These are phyloP conservation scores for Eucidaris tribuloides DNA, from an alignment of 35 echinoderm and acorn worm species.

Conservation along the genomic window DNA sequence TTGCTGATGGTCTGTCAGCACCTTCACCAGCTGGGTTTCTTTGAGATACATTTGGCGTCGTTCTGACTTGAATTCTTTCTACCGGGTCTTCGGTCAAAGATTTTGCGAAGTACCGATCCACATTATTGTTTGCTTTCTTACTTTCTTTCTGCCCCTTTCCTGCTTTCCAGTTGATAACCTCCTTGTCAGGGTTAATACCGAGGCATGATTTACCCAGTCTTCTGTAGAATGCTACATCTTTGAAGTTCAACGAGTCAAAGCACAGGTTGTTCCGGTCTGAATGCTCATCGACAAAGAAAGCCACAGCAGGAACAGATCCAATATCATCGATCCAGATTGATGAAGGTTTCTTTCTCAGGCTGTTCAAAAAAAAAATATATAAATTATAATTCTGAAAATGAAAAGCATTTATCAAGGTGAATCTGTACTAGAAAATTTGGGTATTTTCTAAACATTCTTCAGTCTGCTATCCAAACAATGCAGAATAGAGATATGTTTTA, in stretches of 20 bases:
- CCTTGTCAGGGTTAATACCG: constrained; percentile 28
- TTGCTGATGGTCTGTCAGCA: not conserved
- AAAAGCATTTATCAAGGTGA: not conserved
- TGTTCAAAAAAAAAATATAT: not conserved
- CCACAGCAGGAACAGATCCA: not conserved
- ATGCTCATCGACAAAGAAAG: constrained; percentile 63
- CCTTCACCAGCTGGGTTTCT: not conserved
- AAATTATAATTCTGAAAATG: not conserved
- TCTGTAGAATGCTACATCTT: constrained; percentile 71
- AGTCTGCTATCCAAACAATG: too few species aligned
- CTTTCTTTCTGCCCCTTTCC: constrained; percentile 28
- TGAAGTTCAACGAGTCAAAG: constrained; percentile 79
- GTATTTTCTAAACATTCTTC: too few species aligned
- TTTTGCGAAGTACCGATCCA: constrained; percentile 58
- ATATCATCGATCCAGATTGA: constrained; percentile 63
- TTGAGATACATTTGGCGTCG: not conserved
- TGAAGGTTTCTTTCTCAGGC: constrained; percentile 11
- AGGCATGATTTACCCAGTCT: constrained; percentile 79
- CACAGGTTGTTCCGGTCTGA: constrained; percentile 76
- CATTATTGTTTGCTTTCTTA: constrained; percentile 29
- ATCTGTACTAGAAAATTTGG: not conserved
- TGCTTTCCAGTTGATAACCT: constrained; percentile 37
- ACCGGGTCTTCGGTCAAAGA: not conserved
- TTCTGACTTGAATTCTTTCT: not conserved
- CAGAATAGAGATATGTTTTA: too few species aligned